Percentiles rank a stretch among this genome's conserved stretches.
Conservation (phyloP, 2,797 vertebrate genomes). For the Platalea minor region DNA sequence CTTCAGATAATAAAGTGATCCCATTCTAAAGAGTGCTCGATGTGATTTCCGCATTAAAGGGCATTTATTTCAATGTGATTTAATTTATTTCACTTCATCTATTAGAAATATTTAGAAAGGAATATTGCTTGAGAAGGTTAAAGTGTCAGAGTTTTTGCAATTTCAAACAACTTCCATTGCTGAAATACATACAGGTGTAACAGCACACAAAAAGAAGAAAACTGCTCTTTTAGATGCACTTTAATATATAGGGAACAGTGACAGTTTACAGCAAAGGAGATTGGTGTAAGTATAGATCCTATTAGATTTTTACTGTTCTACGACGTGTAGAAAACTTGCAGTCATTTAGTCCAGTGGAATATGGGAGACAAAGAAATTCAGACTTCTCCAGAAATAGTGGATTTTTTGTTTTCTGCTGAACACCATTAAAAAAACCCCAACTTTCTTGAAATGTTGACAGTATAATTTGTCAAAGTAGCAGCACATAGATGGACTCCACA, state of each 20-base stretch:
- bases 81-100: neutral
- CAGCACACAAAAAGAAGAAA: neutral
- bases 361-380: neutral
- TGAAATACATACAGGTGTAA: neutral
- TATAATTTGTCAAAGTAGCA: neutral
- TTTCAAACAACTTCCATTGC: neutral
- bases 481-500: neutral
- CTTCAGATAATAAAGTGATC: neutral
- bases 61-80: neutral
- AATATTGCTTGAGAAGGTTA: neutral
- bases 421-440: neutral
- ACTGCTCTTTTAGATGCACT: fast-evolving
- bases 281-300: neutral
- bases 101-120: neutral
- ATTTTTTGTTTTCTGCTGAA: neutral
- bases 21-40: neutral
- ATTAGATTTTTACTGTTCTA: neutral
- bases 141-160: neutral
- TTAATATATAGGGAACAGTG: neutral
- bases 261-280: neutral
- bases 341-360: neutral
- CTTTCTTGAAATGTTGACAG: neutral
- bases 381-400: neutral
- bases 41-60: neutral
- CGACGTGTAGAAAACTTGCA: neutral